A percentile compares a stretch with the other conserved stretches of the same genome.
These are phyloP conservation scores for Lemur catta DNA, from an alignment of 2,797 vertebrate genomes.

Conservation along the genomic window DNA sequence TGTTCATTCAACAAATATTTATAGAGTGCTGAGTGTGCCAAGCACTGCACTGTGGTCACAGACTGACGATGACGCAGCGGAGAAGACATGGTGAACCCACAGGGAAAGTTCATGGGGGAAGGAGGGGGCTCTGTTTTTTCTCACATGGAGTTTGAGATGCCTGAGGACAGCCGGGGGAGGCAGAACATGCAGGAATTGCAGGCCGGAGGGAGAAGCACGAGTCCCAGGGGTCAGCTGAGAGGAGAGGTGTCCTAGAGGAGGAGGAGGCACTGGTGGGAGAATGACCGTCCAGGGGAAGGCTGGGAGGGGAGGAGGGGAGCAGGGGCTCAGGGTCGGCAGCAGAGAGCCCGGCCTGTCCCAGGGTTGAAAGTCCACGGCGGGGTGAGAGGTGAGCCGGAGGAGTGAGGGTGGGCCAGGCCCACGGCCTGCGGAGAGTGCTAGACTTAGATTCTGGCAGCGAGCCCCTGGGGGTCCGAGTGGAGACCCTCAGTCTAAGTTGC, in stretches of 20 bases:
- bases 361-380: rapidly evolving
- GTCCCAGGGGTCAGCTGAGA: background rate
- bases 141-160: background rate
- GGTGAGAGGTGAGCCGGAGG: background rate
- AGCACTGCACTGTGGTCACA: background rate
- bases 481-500: background rate
- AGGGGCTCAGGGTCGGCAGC: rapidly evolving
- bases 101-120: background rate
- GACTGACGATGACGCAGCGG: background rate
- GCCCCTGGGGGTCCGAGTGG: background rate
- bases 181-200: too few relatives aligned
- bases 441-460: background rate
- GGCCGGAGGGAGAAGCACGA: background rate
- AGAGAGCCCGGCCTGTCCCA: background rate
- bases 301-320: too few relatives aligned
- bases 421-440: background rate
- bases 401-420: rapidly evolving
- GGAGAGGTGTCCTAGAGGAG: background rate
- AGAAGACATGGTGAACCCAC: background rate
- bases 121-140: background rate
- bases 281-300: background rate
- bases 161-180: background rate
- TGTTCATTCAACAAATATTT: background rate
- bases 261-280: background rate
- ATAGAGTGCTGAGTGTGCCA: background rate